Evolutionary conservation across 1,140 invertebrate genomes (phyloP).

Genomic region (Sinella curviseta): DNA sequence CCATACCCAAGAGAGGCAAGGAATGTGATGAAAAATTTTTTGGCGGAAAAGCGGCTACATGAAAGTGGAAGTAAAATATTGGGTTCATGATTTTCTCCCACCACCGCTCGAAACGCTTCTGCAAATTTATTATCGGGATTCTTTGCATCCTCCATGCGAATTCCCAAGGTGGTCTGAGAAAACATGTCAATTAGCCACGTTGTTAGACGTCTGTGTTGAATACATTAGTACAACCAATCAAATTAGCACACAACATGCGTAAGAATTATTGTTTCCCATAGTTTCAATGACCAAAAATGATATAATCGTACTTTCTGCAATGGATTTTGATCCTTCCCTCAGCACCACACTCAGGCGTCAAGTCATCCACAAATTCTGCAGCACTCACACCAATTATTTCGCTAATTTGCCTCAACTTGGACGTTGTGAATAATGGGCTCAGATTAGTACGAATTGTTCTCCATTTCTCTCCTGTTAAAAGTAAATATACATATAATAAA

Average conservation of each 20-base stretch:
- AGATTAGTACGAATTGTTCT: constrained; percentile 14
- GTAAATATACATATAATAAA: not conserved
- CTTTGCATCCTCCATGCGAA: constrained; percentile 35
- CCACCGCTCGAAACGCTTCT: constrained; percentile 33
- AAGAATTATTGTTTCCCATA: too few relatives aligned
- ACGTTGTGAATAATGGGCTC: constrained; percentile 29
- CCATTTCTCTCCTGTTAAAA: constrained; percentile 36
- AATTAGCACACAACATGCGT: too few relatives aligned
- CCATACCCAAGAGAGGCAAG: not conserved
- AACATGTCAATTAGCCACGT: constrained; percentile 44
- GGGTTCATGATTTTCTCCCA: constrained; percentile 32
- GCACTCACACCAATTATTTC: constrained; percentile 4
- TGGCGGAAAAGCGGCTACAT: constrained; percentile 10
- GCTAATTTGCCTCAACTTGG: constrained; percentile 38
- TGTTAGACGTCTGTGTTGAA: constrained; percentile 33
- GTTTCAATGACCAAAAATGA: too few relatives aligned
- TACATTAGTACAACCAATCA: too few relatives aligned
- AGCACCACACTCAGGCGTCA: constrained; percentile 24
- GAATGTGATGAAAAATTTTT: too few relatives aligned
- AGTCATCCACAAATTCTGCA: constrained; percentile 21
- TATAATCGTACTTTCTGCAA: constrained; percentile 35
- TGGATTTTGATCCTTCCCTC: constrained; percentile 33
- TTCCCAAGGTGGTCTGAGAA: constrained; percentile 32
- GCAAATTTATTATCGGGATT: constrained; percentile 42
- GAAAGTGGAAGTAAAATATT: constrained; percentile 33